Percentiles rank a stretch among this genome's conserved stretches.
Evolutionary conservation across 92 coral and sea anemone genomes (phyloP).

Genomic region (Galaxea fascicularis): DNA sequence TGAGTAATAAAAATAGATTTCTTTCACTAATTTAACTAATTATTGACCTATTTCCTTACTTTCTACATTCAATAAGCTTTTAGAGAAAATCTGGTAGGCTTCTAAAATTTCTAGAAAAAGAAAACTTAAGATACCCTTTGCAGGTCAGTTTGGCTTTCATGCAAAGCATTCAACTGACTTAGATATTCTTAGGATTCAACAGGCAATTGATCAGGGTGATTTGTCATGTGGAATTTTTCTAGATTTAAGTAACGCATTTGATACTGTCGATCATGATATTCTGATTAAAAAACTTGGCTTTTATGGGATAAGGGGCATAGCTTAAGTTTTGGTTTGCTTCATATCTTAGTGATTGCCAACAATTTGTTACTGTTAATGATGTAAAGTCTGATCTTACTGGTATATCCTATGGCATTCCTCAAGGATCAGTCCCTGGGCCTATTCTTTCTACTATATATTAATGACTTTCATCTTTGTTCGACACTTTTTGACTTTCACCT

Average conservation of each 20-base stretch:
- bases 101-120: too few species aligned
- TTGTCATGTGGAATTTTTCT: background rate
- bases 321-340: constrained; percentile 9
- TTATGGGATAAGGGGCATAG: constrained; percentile 28
- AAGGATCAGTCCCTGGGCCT: background rate
- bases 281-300: constrained; percentile 14
- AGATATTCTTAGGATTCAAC: constrained; percentile 2
- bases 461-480: background rate
- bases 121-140: too few species aligned
- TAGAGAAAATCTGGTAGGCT: too few species aligned
- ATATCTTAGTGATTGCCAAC: constrained; percentile 1
- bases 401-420: too few species aligned
- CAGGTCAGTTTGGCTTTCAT: too few species aligned
- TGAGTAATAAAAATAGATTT: too few species aligned
- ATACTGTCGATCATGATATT: constrained; percentile 24
- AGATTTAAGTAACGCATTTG: constrained; percentile 37
- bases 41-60: too few species aligned
- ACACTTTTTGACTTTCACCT: background rate
- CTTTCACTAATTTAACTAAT: too few species aligned
- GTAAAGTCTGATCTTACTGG: background rate
- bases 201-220: constrained; percentile 10
- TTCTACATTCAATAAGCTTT: too few species aligned
- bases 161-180: too few species aligned
- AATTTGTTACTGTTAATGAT: background rate
- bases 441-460: background rate